Evolutionary conservation across 1,140 invertebrate species (phyloP), one percentile per base, ranked within the genome.

Genomic region (Lithobius niger): DNA sequence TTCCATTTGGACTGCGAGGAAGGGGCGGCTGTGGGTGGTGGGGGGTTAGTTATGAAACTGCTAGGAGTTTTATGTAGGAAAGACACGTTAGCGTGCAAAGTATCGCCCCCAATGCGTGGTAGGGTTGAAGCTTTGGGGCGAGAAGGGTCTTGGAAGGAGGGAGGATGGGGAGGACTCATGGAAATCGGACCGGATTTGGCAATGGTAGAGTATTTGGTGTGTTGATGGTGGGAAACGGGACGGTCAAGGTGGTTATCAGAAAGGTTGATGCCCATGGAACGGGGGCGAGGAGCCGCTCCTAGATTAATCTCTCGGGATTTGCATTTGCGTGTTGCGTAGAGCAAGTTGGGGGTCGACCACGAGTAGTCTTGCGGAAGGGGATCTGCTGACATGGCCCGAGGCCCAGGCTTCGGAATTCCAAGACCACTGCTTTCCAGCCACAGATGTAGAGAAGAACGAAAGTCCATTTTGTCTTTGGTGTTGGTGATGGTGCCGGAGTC

Each of bases 51-150:
- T 21, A 18, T 22, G 24, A 22, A 16, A 48, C 15, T 57, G 24
- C 18, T 42, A 18, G 27, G 52, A 53, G 31, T 36, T 51, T 53
- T 53, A 43, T 53, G 52, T 4, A 53, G 31, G 28, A 53, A 53
- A 53, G 52, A 53, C 10, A 53, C 28, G 25, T 53, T 53, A 26
- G 52, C 52, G 42, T 36, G 31, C 52, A 53, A 15, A n/a, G n/a
- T n/a, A 53, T 53, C 52, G 42, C 13, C 4, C 3, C 25, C 49
- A 28, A 26, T 31, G 25, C 52, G 28, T 4, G 52, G 52, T 19
- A 53, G 40, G 24, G 52, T 53, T 6, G 31, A 53, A 13, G 52
- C 52, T 53, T 53, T 53, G 10, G 27, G 52, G 6, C 49, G 27
- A 19, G 27, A 6, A 19, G 45, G 22, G 19, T 24, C 45, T 10